Conservation (phyloP, 2,113 vertebrate genomes). For the Oryzias curvinotus region DNA sequence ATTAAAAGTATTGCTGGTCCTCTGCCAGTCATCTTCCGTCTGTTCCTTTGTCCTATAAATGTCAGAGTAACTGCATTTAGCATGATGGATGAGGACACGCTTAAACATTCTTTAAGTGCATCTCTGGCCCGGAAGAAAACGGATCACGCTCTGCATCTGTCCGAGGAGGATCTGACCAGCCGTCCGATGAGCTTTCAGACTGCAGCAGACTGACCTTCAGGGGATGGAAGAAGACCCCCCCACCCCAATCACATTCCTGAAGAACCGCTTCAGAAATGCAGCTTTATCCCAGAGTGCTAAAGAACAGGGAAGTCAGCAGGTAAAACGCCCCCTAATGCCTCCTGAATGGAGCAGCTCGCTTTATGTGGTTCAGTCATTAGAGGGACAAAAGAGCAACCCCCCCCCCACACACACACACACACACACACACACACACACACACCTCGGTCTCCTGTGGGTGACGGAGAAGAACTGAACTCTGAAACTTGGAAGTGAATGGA, state of each 20-base stretch:
- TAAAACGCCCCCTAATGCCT: conserved; percentile 72
- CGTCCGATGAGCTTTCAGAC: background rate
- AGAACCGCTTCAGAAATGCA: too few relatives aligned
- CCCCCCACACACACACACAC: too few relatives aligned
- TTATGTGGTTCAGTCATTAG: conserved; percentile 64
- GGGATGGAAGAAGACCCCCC: too few relatives aligned
- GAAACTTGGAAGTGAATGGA: conserved; percentile 41
- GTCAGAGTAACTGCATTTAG: conserved; percentile 71
- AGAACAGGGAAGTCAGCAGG: conserved; percentile 38
- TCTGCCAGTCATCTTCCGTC: conserved; percentile 52
- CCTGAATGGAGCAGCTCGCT: conserved; percentile 60
- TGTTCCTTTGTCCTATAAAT: conserved; percentile 63
- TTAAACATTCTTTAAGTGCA: conserved; percentile 44
- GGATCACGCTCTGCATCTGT: background rate
- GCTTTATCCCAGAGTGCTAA: too few relatives aligned
- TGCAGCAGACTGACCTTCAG: too few relatives aligned
- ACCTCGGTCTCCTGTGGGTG: conserved; percentile 29
- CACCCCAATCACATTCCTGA: too few relatives aligned
- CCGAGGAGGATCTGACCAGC: background rate
- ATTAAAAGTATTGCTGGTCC: conserved; percentile 44
- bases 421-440: conserved; percentile 31
- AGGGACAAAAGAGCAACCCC: conserved; percentile 60
- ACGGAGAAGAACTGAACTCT: conserved; percentile 37
- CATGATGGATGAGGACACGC: conserved; percentile 63
- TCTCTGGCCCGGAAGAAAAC: conserved; percentile 13